Evolutionary conservation across 1,140 invertebrate genomes (phyloP).

Genomic region (Brachionus calyciflorus): DNA sequence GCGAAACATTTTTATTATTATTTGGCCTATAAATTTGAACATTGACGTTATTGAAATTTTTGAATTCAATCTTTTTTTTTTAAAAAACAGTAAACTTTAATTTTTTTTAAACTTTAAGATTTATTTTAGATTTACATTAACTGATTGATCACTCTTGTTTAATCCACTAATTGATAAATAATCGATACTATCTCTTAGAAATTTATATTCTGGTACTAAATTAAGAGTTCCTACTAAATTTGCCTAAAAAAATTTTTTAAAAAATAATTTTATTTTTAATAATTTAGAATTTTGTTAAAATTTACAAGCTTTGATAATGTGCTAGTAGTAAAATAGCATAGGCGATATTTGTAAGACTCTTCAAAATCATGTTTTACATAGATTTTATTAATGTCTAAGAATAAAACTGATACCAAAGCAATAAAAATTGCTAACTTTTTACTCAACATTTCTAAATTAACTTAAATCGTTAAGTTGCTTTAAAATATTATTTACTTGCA

Average conservation of each 20-base stretch:
- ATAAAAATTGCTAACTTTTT: background rate
- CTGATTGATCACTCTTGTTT: background rate
- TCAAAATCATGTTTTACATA: slow-evolving; percentile 27
- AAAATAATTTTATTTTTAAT: background rate
- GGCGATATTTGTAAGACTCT: background rate
- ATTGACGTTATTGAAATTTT: background rate
- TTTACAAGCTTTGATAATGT: background rate
- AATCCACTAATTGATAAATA: background rate
- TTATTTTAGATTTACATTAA: background rate
- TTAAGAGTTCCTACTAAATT: background rate
- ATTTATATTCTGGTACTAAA: background rate
- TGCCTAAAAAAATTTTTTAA: background rate
- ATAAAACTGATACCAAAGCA: background rate
- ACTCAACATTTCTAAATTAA: slow-evolving; percentile 21
- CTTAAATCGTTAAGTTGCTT: too few species aligned
- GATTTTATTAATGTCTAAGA: background rate
- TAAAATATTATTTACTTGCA: too few species aligned
- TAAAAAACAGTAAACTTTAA: background rate
- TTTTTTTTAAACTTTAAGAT: background rate
- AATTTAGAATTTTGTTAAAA: background rate
- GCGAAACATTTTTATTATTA: background rate
- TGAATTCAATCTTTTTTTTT: background rate
- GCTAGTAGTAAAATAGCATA: background rate
- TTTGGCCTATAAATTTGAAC: background rate
- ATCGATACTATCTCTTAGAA: background rate